A percentile compares a stretch with the other conserved stretches of the same genome.
These are phyloP conservation scores for Rhyzopertha dominica DNA, from an alignment of 1,140 invertebrate genomes.

Conservation along the genomic window DNA sequence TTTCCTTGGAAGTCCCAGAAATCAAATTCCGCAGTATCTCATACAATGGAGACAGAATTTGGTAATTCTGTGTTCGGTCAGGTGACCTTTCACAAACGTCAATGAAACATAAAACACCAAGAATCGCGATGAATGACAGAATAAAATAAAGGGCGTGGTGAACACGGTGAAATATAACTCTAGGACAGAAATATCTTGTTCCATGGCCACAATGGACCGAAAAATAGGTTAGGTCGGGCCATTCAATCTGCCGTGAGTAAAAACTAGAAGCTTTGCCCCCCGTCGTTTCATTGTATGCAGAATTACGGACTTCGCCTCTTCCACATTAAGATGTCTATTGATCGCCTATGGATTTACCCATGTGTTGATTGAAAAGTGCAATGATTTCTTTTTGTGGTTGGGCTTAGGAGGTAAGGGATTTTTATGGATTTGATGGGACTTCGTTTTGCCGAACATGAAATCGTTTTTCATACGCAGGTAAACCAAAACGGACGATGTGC, in stretches of 20 bases:
- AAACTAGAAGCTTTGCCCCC: conserved; percentile 41
- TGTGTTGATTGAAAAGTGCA: too few relatives aligned
- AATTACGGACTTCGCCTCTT: conserved; percentile 19
- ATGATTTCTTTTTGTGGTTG: too few relatives aligned
- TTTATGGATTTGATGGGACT: too few relatives aligned
- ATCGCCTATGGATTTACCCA: conserved; percentile 17
- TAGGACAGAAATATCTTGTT: conserved; percentile 41
- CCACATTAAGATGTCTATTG: conserved; percentile 3
- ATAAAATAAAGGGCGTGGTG: conserved; percentile 37
- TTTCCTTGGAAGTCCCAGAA: too few relatives aligned
- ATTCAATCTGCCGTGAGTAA: conserved; percentile 40
- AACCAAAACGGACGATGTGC: too few relatives aligned
- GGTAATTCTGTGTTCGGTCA: too few relatives aligned
- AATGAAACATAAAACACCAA: conserved; percentile 32
- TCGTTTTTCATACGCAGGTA: too few relatives aligned
- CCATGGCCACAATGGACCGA: conserved; percentile 32
- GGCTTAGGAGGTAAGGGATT: too few relatives aligned
- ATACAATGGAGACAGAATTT: too few relatives aligned
- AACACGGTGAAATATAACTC: conserved; percentile 39
- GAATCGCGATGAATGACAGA: conserved; percentile 37
- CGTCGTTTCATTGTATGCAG: conserved; percentile 33
- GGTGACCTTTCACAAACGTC: conserved; percentile 29
- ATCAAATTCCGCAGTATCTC: too few relatives aligned
- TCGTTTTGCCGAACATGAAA: too few relatives aligned
- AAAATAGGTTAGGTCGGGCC: conserved; percentile 36